Base-by-base conservation (phyloP, 64 coral and sea anemone species). In the Pocillopora damicornis region DNA sequence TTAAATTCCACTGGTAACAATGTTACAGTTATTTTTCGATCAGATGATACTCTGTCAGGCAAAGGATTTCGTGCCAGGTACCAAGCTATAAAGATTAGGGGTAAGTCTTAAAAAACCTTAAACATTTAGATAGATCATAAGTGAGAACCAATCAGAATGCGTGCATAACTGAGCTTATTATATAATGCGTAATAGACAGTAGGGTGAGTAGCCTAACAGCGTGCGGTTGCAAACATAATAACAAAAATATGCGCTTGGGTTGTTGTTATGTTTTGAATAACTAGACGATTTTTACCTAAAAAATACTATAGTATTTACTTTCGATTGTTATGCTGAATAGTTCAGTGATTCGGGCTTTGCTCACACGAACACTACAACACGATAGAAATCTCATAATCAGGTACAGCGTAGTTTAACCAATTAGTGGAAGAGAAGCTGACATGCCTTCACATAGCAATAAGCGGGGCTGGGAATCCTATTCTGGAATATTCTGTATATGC, bases 51-150 rank as follows among this genome's bases (percentile, higher is more conserved):
- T 45, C 0, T 38, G 13, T 59, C 16, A 13, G 91, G 11, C 1
- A 92, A 58, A n/a, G 91, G 91, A 20, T 92, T 92, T 64, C 63
- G 75, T 25, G 91, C 91, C 75, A 92, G 59, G 51, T 92, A 92
- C 58, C 17, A 76, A 63, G 62, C 80, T 66, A 68, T 82, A 5
- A 34, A 35, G 13, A 8, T 67, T 18, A 1, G 15, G 37, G 80
- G 80, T 82, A 45, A 82, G 38, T 7, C 2, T 51, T 0, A 51
- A 51, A 51, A 51, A 51, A 4, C 3, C 42, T 51, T 0, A 51
- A 30, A 51, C 2, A 51, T 51, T 51, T 4, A 51, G 42, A 51
- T n/a, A n/a, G n/a, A n/a, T n/a, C n/a, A n/a, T n/a, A n/a, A n/a
- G n/a, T n/a, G n/a, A n/a, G n/a, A n/a, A n/a, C n/a, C n/a, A n/a